Percentiles rank a stretch among this genome's conserved stretches.
These are phyloP conservation scores for Malurus cyaneus DNA, from an alignment of 2,113 vertebrate genomes.

Conservation along the genomic window DNA sequence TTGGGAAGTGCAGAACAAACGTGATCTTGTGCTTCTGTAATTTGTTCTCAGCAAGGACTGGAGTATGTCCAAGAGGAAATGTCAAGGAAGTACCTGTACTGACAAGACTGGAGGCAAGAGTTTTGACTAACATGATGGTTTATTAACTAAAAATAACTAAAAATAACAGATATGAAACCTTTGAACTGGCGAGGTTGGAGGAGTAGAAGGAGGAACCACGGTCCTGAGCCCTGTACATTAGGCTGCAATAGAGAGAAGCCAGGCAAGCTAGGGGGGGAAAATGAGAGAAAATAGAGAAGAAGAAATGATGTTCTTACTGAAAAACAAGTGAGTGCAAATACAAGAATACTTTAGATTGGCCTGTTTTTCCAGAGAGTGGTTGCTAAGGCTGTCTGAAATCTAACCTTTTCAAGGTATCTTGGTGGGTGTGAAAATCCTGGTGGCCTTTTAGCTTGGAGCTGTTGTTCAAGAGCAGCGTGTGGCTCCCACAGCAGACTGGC, in stretches of 20 bases:
- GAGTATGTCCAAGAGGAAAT: not conserved
- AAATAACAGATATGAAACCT: not conserved
- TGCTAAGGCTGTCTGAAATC: not conserved
- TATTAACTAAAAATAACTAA: not conserved
- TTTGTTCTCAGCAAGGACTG: not conserved
- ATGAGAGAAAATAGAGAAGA: not conserved
- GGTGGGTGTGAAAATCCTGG: not conserved
- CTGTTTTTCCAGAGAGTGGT: not conserved
- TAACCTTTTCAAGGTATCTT: not conserved
- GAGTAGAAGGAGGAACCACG: not conserved
- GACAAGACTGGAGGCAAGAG: not conserved
- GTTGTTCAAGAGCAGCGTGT: not conserved
- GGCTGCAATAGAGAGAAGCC: not conserved
- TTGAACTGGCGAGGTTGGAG: not conserved
- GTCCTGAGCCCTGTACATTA: not conserved
- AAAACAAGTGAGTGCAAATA: not conserved
- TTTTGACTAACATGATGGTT: not conserved
- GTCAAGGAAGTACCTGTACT: not conserved
- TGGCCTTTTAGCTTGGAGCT: not conserved
- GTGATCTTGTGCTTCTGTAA: not conserved
- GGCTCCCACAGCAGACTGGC: not conserved
- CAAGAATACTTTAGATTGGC: not conserved
- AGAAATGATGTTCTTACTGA: not conserved
- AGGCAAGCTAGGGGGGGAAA: not conserved
- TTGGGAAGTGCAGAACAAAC: not conserved